phyloP scores from a whole-genome alignment of 2,888 invertebrate species.

The Harpalus rufipes region DNA sequence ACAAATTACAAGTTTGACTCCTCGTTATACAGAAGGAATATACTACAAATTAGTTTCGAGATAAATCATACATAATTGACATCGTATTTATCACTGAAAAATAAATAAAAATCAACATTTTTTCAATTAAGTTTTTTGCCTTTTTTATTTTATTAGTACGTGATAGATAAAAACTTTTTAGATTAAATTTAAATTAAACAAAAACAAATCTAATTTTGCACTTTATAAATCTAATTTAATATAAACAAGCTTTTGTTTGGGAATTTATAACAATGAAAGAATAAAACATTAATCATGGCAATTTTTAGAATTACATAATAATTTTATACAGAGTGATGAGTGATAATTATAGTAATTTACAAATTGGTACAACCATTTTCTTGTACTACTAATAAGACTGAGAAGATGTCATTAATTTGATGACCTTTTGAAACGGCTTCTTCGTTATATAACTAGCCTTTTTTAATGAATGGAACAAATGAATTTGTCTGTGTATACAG shows the following conservation, averaged over 20 bases:
- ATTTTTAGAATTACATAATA: neutral
- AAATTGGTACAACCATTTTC: slow-evolving; percentile 24
- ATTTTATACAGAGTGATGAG: neutral
- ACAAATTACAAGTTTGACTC: neutral
- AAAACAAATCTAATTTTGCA: too few relatives aligned
- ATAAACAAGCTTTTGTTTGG: too few relatives aligned
- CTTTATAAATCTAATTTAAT: too few relatives aligned
- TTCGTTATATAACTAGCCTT: too few relatives aligned
- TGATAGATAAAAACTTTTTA: too few relatives aligned
- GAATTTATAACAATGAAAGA: too few relatives aligned
- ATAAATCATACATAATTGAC: slow-evolving; percentile 30
- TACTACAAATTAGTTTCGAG: neutral
- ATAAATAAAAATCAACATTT: slow-evolving; percentile 2
- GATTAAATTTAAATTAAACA: too few relatives aligned
- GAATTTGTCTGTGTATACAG: too few relatives aligned
- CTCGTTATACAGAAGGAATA: slow-evolving; percentile 1
- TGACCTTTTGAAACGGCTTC: too few relatives aligned
- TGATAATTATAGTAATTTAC: slow-evolving; percentile 29
- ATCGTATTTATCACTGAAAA: neutral
- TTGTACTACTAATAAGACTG: neutral
- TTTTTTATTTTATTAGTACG: neutral
- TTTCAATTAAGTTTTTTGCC: neutral
- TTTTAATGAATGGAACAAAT: too few relatives aligned
- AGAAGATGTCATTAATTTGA: too few relatives aligned
- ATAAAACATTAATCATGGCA: too few relatives aligned